phyloP scores from a whole-genome alignment of 2,113 vertebrate genomes.

The Microtus pennsylvanicus region DNA sequence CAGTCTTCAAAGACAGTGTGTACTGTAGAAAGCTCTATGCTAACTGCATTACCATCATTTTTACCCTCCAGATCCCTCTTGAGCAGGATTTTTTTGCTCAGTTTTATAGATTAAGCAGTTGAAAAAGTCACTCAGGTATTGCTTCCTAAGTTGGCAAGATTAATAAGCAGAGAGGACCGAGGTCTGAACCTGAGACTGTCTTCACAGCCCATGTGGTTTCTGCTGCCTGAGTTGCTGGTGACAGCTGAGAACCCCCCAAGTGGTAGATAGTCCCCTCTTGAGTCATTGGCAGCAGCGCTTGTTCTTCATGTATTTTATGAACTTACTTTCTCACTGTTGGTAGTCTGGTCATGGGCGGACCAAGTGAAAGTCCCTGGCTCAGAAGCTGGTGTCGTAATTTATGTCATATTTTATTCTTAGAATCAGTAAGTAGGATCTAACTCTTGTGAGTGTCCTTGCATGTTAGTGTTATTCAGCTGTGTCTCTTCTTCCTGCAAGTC shows the following conservation, averaged over 20 bases:
- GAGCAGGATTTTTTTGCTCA: not conserved
- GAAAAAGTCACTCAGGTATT: not conserved
- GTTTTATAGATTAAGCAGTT: not conserved
- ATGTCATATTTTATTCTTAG: not conserved
- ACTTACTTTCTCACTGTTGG: not conserved
- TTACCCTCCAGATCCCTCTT: not conserved
- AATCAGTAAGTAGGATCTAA: no score
- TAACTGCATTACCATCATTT: rapidly evolving
- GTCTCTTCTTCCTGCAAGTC: not conserved
- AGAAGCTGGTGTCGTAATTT: not conserved
- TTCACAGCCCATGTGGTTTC: not conserved
- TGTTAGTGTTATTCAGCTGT: not conserved
- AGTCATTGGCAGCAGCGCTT: not conserved
- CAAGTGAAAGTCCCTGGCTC: not conserved
- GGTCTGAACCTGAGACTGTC: not conserved
- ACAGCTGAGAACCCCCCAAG: rapidly evolving
- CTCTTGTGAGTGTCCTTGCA: not conserved
- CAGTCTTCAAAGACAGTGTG: not conserved
- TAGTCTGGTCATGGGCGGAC: not conserved
- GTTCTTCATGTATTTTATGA: not conserved
- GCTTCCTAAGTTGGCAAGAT: not conserved
- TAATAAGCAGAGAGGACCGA: not conserved
- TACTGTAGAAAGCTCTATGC: rapidly evolving
- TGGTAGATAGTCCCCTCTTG: rapidly evolving
- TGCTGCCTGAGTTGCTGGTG: not conserved